Evolutionary conservation across 2,113 vertebrate genomes (phyloP).

Genomic region (Coturnix japonica): DNA sequence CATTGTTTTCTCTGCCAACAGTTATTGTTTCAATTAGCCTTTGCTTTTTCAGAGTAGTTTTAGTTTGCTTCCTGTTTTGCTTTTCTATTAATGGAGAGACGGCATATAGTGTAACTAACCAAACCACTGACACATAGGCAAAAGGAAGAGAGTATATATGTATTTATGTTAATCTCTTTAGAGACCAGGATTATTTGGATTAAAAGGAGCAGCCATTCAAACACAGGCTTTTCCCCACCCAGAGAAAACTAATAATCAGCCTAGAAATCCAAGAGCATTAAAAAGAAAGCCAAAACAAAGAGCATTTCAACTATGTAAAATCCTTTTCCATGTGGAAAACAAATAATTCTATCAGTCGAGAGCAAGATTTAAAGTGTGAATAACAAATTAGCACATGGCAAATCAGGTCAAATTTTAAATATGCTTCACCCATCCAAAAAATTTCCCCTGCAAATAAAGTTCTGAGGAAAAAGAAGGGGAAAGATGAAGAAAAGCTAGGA

Average conservation of each 20-base stretch:
- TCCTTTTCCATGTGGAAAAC: slow-evolving; percentile 15
- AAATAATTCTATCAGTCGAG: slow-evolving; percentile 25
- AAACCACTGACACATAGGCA: background rate
- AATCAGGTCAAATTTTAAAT: slow-evolving; percentile 8
- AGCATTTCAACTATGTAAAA: slow-evolving; percentile 21
- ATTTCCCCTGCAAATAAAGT: background rate
- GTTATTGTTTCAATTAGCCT: slow-evolving; percentile 18
- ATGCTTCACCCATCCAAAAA: background rate
- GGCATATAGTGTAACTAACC: background rate
- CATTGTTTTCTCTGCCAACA: background rate
- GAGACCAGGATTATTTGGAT: slow-evolving; percentile 69
- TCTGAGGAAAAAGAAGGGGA: background rate
- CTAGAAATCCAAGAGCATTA: slow-evolving; percentile 44
- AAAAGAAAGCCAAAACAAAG: slow-evolving; percentile 31
- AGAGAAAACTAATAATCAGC: slow-evolving; percentile 41
- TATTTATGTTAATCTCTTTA: slow-evolving; percentile 49
- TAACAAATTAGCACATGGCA: slow-evolving; percentile 10
- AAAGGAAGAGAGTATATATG: background rate
- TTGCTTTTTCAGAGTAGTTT: background rate
- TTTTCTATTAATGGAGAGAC: background rate
- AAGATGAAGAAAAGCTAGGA: background rate
- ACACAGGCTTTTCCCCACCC: slow-evolving; percentile 9
- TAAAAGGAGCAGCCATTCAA: slow-evolving; percentile 35
- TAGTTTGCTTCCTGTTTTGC: background rate
- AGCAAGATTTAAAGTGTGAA: slow-evolving; percentile 44